Evolutionary conservation across 2,888 invertebrate species (phyloP).

Genomic region (Calameuta pallipes): DNA sequence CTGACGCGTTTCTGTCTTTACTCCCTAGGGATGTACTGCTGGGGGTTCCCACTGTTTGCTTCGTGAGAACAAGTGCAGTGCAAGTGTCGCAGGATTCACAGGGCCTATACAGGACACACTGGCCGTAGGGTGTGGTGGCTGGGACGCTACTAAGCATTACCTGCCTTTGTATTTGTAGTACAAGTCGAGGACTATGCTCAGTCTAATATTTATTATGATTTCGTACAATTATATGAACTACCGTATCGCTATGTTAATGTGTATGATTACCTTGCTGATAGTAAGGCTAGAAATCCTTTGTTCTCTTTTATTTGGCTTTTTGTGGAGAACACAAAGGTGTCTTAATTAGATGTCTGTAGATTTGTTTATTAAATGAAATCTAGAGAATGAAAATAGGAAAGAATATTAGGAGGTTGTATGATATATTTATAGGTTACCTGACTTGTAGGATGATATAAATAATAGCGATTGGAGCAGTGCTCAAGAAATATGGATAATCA

Average conservation of each 20-base stretch:
- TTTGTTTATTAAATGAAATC: background rate
- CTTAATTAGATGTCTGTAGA: background rate
- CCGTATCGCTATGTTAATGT: background rate
- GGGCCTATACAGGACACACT: background rate
- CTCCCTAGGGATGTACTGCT: background rate
- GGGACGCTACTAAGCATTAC: background rate
- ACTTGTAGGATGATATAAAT: background rate
- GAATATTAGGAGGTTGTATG: background rate
- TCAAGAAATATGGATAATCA: background rate
- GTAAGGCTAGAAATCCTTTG: background rate
- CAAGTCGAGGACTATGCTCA: background rate
- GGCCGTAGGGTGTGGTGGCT: background rate
- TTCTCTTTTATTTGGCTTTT: background rate
- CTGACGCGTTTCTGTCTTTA: background rate
- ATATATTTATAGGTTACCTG: background rate
- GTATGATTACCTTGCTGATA: background rate
- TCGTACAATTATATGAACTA: background rate
- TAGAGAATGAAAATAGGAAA: background rate
- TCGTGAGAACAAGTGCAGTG: constrained; percentile 62
- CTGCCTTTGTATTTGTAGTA: background rate
- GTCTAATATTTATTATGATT: background rate
- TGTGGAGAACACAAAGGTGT: background rate
- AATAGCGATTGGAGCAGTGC: background rate
- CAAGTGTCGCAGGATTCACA: constrained; percentile 50
- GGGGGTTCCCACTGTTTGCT: constrained; percentile 13